Conservation (phyloP, 2,888 invertebrate species). For the Pelosia muscerda region DNA sequence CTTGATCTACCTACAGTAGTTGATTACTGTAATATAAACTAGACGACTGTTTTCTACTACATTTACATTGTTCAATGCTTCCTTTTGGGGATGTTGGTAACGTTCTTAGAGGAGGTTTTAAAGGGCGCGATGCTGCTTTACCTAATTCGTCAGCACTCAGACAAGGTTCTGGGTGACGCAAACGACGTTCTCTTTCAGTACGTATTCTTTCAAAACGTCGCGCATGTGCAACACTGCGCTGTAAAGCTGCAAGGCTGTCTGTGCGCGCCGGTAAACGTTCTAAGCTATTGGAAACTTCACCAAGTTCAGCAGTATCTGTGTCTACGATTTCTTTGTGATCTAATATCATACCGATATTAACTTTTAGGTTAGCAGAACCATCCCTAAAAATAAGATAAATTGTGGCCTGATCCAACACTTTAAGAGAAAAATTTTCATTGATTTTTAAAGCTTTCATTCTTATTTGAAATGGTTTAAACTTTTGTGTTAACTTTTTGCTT, state of each 20-base stretch:
- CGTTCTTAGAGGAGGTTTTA: slow-evolving; percentile 58
- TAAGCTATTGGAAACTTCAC: slow-evolving; percentile 64
- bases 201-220: slow-evolving; percentile 65
- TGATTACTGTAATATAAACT: slow-evolving; percentile 71
- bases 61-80: slow-evolving; percentile 39
- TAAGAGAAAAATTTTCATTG: slow-evolving; percentile 78
- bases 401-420: slow-evolving; percentile 76
- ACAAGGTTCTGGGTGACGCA: slow-evolving; percentile 55
- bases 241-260: slow-evolving; percentile 72
- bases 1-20: slow-evolving; percentile 29
- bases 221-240: slow-evolving; percentile 68
- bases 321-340: slow-evolving; percentile 84
- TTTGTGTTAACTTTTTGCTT: slow-evolving; percentile 72
- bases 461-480: slow-evolving; percentile 80
- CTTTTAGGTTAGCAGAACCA: slow-evolving; percentile 73
- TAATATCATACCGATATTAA: slow-evolving; percentile 82
- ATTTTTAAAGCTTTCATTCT: slow-evolving; percentile 82
- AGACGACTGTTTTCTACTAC: slow-evolving; percentile 60
- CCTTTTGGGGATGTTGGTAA: slow-evolving; percentile 34
- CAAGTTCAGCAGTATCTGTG: slow-evolving; percentile 73
- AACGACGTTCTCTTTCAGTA: slow-evolving; percentile 62
- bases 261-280: slow-evolving; percentile 68
- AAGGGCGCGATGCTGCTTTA: slow-evolving; percentile 62
- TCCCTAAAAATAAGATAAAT: slow-evolving; percentile 77
- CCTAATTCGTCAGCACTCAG: slow-evolving; percentile 67